Percentiles rank a stretch among this genome's conserved stretches.
These are phyloP conservation scores for Chionis minor DNA, from an alignment of 2,113 vertebrate genomes.

Conservation along the genomic window DNA sequence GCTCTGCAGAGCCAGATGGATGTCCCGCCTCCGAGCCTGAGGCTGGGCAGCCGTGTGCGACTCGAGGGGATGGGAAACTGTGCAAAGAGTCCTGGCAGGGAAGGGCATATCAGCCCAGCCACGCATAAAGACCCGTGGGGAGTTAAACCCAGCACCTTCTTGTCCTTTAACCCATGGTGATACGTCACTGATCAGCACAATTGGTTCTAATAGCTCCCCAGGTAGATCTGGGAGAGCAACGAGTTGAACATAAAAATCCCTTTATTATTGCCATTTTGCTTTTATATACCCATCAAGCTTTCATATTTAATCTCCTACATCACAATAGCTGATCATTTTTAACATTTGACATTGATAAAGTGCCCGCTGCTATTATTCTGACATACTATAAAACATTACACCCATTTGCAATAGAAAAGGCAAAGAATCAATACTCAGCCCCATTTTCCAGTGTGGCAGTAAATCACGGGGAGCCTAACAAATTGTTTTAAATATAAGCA, in stretches of 20 bases:
- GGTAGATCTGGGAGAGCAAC: conserved; percentile 72
- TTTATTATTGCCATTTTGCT: conserved; percentile 82
- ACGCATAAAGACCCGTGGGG: not conserved
- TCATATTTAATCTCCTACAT: conserved; percentile 85
- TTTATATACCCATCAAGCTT: conserved; percentile 85
- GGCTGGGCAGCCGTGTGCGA: rapidly evolving
- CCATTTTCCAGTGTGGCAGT: conserved; percentile 77
- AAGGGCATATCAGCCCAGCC: not conserved
- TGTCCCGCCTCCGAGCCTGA: not conserved
- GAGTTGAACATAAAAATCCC: conserved; percentile 80
- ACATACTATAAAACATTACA: conserved; percentile 86
- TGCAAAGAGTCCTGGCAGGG: not conserved
- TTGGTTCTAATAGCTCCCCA: conserved; percentile 69
- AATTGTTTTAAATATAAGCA: conserved; percentile 82
- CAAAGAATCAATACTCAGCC: conserved; percentile 83
- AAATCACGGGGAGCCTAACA: conserved; percentile 81
- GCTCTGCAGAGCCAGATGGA: not conserved
- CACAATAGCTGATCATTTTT: conserved; percentile 85
- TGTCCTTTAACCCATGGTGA: conserved; percentile 55
- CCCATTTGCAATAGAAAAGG: conserved; percentile 83
- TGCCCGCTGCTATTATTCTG: conserved; percentile 83
- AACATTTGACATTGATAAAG: conserved; percentile 88
- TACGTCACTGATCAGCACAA: conserved; percentile 58
- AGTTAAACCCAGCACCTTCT: not conserved
- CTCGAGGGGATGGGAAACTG: rapidly evolving